Percentiles rank a stretch among this genome's conserved stretches.
These are phyloP conservation scores for Epinephelus awoara DNA, from an alignment of 2,797 vertebrate species.

Conservation along the genomic window DNA sequence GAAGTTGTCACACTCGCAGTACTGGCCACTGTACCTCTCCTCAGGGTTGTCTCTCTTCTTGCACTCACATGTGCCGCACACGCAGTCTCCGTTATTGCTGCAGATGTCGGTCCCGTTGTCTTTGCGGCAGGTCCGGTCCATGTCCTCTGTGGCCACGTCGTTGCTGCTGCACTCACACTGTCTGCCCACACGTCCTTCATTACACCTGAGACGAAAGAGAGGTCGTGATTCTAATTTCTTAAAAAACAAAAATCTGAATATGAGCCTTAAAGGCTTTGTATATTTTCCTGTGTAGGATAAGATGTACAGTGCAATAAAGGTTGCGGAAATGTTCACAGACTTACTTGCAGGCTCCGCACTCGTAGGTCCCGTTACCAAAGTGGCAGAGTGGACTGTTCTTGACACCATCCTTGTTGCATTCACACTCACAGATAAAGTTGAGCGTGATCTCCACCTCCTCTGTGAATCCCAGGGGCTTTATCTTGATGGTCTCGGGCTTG, in stretches of 20 bases:
- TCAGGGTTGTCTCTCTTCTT: slow-evolving; percentile 94
- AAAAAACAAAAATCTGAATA: not conserved
- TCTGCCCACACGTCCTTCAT: slow-evolving; percentile 93
- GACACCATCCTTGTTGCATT: slow-evolving; percentile 89
- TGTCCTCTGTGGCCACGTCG: slow-evolving; percentile 95
- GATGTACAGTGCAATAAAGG: not conserved
- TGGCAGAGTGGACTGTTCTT: slow-evolving; percentile 88
- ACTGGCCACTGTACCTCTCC: slow-evolving; percentile 95
- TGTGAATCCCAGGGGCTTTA: slow-evolving; percentile 96
- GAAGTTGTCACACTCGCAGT: slow-evolving; percentile 99
- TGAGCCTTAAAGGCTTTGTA: not conserved
- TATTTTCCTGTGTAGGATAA: not conserved
- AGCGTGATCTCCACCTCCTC: slow-evolving; percentile 95
- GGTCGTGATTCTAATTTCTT: not conserved
- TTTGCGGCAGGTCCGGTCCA: slow-evolving; percentile 94
- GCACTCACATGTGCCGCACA: slow-evolving; percentile 97
- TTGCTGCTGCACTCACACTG: slow-evolving; percentile 96
- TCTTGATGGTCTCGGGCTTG: slow-evolving; percentile 91
- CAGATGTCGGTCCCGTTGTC: slow-evolving; percentile 97
- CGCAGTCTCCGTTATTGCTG: slow-evolving; percentile 97
- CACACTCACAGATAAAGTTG: slow-evolving; percentile 94
- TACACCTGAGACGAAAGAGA: slow-evolving; percentile 86
- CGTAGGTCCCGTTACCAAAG: slow-evolving; percentile 93
- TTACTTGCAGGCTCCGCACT: slow-evolving; percentile 98
- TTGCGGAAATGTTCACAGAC: slow-evolving; percentile 1